Evolutionary conservation across 1,140 invertebrate species (phyloP).

Genomic region (Wiebesia pumilae): DNA sequence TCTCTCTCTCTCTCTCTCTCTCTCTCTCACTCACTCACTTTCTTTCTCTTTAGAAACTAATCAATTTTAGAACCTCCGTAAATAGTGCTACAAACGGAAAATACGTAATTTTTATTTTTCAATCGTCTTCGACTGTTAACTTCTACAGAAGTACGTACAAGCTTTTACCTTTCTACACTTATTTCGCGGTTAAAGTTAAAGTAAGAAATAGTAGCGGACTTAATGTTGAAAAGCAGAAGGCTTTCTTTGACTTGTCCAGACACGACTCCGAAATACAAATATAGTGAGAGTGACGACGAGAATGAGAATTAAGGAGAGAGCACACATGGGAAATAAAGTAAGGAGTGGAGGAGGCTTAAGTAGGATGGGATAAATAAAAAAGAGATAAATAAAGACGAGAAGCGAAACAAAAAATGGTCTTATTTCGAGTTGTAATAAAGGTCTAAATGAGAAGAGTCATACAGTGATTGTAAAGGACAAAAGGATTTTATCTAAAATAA

Average conservation of each 20-base stretch:
- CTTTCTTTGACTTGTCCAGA: slow-evolving; percentile 19
- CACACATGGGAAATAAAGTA: slow-evolving; percentile 27
- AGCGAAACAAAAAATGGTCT: neutral
- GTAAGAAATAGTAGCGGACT: neutral
- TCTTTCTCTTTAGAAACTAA: slow-evolving; percentile 9
- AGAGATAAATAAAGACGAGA: neutral
- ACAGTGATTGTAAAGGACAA: slow-evolving; percentile 9
- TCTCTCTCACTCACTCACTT: neutral
- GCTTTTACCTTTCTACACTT: neutral
- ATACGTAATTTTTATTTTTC: slow-evolving; percentile 35
- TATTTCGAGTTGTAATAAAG: slow-evolving; percentile 31
- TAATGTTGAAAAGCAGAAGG: neutral
- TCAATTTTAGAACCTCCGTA: neutral
- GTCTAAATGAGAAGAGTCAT: slow-evolving; percentile 16
- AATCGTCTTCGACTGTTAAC: neutral
- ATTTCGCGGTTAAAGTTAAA: slow-evolving; percentile 18
- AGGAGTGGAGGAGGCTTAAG: neutral
- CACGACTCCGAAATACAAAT: slow-evolving; percentile 43
- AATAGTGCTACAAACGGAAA: neutral
- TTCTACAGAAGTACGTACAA: neutral
- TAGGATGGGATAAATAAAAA: neutral
- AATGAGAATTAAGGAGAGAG: slow-evolving; percentile 33
- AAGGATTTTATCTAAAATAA: slow-evolving; percentile 44
- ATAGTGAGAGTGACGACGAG: slow-evolving; percentile 18
- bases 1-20: neutral